Percentiles rank a stretch among this genome's conserved stretches.
Evolutionary conservation across 2,888 invertebrate genomes (phyloP).

Genomic region (Drosophila macrospina): DNA sequence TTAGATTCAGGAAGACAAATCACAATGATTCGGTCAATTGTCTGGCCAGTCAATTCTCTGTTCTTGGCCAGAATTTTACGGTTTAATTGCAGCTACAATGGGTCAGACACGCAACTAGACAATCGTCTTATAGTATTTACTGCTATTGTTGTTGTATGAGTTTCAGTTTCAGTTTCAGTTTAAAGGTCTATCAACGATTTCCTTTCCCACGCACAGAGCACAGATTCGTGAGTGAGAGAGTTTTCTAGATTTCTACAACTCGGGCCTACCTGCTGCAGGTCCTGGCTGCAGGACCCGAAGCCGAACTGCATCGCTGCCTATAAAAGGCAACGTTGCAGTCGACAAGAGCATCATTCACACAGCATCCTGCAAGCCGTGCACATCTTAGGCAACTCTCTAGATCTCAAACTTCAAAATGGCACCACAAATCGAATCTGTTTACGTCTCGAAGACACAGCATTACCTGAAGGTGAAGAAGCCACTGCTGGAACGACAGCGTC

Average conservation of each 20-base stretch:
- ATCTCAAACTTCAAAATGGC: conserved; percentile 49
- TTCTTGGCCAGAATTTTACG: conserved; percentile 70
- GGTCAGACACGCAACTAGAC: conserved; percentile 65
- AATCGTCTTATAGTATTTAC: conserved; percentile 53
- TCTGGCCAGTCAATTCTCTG: conserved; percentile 32
- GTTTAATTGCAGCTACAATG: conserved; percentile 75
- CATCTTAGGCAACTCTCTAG: conserved; percentile 43
- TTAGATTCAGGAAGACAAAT: conserved; percentile 44
- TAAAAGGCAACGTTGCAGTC: conserved; percentile 64
- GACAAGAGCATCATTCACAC: conserved; percentile 71
- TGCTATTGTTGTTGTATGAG: conserved; percentile 19
- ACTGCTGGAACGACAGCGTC: conserved; percentile 93
- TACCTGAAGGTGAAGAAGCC: conserved; percentile 97
- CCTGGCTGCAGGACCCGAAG: conserved; percentile 52
- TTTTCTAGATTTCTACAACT: conserved; percentile 55
- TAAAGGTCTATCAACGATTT: conserved; percentile 59
- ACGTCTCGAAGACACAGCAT: conserved; percentile 93
- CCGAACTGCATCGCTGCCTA: conserved; percentile 43
- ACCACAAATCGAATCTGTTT: conserved; percentile 56
- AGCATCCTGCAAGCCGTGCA: conserved; percentile 71
- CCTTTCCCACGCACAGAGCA: conserved; percentile 74
- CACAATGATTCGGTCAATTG: conserved; percentile 41
- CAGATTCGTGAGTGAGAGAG: conserved; percentile 42
- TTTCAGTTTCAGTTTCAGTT: conserved; percentile 39
- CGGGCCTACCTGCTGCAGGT: conserved; percentile 72